phyloP scores from a whole-genome alignment of 2,888 invertebrate genomes.

The Agapetus fuscipes region DNA sequence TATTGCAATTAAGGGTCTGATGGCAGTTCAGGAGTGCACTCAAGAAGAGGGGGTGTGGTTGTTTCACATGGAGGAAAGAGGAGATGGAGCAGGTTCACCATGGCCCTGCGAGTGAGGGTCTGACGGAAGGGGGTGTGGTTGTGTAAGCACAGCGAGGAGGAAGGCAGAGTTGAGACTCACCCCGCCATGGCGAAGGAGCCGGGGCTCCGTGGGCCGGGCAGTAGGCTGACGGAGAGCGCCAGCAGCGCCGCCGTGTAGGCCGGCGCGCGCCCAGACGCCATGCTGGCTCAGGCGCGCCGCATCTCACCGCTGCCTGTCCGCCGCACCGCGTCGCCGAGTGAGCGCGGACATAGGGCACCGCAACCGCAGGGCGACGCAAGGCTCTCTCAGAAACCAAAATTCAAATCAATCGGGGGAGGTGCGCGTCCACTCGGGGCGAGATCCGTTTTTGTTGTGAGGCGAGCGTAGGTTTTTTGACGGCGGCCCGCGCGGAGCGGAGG shows the following conservation, averaged over 20 bases:
- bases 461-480: constrained; percentile 21
- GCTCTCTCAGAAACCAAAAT: neutral
- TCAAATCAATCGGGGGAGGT: constrained; percentile 1
- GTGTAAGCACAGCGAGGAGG: too few species aligned
- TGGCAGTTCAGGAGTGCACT: too few species aligned
- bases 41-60: too few species aligned
- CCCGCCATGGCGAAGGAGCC: constrained; percentile 42
- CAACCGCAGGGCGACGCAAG: neutral
- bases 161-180: constrained; percentile 48
- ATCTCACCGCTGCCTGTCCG: constrained; percentile 25
- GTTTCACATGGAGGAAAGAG: too few species aligned
- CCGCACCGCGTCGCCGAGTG: constrained; percentile 22
- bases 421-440: constrained; percentile 11
- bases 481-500: constrained; percentile 21
- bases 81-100: too few species aligned
- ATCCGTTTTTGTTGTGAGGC: constrained; percentile 14
- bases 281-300: constrained; percentile 18
- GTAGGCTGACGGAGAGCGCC: constrained; percentile 49
- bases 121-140: neutral
- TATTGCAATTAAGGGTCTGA: too few species aligned
- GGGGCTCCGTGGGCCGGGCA: constrained; percentile 45
- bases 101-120: neutral
- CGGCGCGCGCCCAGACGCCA: constrained; percentile 34
- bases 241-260: constrained; percentile 50
- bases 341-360: constrained; percentile 9